Evolutionary conservation across 2,797 vertebrate genomes (phyloP).

Genomic region (Poecilia wingei): DNA sequence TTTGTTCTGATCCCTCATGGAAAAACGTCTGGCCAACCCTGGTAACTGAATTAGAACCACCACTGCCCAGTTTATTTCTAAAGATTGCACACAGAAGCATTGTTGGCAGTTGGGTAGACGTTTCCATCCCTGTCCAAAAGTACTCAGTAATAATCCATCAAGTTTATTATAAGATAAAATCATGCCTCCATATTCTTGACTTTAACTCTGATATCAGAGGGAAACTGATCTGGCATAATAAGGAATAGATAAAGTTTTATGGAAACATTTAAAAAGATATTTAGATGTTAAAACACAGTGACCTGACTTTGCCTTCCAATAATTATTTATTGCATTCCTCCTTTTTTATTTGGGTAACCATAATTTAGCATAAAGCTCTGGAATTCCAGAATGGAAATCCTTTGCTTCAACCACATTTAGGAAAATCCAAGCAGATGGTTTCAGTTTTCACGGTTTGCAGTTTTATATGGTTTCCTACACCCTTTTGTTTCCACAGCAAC

Average conservation of each 20-base stretch:
- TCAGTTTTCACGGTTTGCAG: slow-evolving; percentile 36
- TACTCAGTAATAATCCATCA: not conserved
- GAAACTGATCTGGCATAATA: not conserved
- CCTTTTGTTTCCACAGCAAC: slow-evolving; percentile 7
- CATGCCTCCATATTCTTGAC: too few species aligned
- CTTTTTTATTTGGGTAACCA: not conserved
- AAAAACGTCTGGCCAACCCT: too few species aligned
- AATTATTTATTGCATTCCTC: not conserved
- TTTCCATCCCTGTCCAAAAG: not conserved
- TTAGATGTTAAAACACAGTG: not conserved
- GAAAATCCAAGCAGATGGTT: slow-evolving; percentile 26
- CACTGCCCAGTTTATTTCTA: too few species aligned
- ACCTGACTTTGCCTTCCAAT: not conserved
- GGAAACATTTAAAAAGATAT: not conserved
- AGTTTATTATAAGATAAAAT: not conserved
- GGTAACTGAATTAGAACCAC: too few species aligned
- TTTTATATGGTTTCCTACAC: slow-evolving; percentile 21
- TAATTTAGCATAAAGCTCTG: not conserved
- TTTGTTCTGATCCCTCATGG: too few species aligned
- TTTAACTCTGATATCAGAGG: not conserved
- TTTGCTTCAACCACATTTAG: slow-evolving; percentile 12
- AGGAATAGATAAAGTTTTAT: not conserved
- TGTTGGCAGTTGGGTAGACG: not conserved
- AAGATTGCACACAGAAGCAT: too few species aligned
- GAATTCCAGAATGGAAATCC: not conserved